These are phyloP conservation scores for Halictus quadricinctus DNA, from an alignment of 2,888 invertebrate species.

Conservation along the genomic window DNA sequence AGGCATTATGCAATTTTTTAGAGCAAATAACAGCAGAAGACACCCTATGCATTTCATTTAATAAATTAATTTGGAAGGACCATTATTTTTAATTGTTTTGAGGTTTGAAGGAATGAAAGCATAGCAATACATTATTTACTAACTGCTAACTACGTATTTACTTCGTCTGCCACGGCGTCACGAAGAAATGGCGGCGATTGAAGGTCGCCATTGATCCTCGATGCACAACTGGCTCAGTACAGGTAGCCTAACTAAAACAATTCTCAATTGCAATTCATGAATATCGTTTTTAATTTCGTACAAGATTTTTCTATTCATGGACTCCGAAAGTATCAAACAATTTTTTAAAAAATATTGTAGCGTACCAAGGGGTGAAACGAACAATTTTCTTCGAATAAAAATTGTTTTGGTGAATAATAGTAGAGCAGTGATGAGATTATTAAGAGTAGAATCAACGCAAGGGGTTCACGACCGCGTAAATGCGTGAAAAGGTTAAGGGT, in stretches of 20 bases:
- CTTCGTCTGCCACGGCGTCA: not conserved
- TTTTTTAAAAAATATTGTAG: not conserved
- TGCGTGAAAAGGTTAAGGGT: conserved; percentile 66
- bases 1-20: not conserved
- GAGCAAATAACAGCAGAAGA: too few relatives aligned
- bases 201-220: conserved; percentile 3
- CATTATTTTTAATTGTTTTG: too few relatives aligned
- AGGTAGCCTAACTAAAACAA: not conserved
- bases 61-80: too few relatives aligned
- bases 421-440: not conserved
- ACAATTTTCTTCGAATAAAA: not conserved
- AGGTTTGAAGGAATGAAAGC: too few relatives aligned
- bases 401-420: not conserved
- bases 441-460: not conserved
- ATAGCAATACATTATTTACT: too few relatives aligned
- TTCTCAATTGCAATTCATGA: not conserved
- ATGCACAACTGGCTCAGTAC: not conserved
- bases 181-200: not conserved
- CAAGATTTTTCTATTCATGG: not conserved
- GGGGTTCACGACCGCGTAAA: conserved; percentile 52
- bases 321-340: not conserved
- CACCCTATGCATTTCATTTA: too few relatives aligned
- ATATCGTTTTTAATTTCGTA: not conserved
- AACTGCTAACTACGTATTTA: not conserved
- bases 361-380: not conserved